Percentiles rank a stretch among this genome's conserved stretches.
phyloP scores from a whole-genome alignment of 92 coral and sea anemone species.

The Blastomussa wellsi region DNA sequence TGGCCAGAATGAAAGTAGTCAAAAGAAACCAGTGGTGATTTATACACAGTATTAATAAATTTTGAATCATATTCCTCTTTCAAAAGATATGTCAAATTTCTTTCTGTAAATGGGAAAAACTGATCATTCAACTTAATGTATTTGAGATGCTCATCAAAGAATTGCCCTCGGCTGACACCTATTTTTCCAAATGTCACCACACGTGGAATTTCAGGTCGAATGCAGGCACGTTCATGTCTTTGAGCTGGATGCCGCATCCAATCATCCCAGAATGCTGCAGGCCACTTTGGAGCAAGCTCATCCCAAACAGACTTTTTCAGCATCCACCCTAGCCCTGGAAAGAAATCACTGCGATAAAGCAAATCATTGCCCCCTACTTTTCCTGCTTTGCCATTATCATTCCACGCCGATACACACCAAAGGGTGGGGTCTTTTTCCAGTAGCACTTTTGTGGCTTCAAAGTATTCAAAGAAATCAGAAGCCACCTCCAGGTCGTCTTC shows the following conservation, averaged over 20 bases:
- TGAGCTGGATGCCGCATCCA: conserved; percentile 95
- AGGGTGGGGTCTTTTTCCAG: conserved; percentile 82
- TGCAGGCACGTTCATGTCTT: conserved; percentile 77
- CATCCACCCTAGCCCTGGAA: conserved; percentile 97
- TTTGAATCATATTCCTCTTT: conserved; percentile 72
- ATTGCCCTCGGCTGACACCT: conserved; percentile 92
- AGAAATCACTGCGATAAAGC: conserved; percentile 90
- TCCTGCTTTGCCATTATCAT: conserved; percentile 87
- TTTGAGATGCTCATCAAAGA: conserved; percentile 81
- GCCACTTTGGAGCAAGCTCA: conserved; percentile 86
- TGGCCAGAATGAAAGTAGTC: conserved; percentile 62
- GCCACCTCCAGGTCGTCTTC: conserved; percentile 93
- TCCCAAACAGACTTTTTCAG: conserved; percentile 73
- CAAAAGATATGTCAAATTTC: conserved; percentile 76
- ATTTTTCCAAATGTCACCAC: conserved; percentile 81
- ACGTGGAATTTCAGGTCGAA: conserved; percentile 92
- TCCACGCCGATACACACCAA: conserved; percentile 99
- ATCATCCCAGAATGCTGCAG: conserved; percentile 95
- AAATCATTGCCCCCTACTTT: conserved; percentile 70
- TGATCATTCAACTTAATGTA: conserved; percentile 70
- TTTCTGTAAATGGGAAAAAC: conserved; percentile 69
- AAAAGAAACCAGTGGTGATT: conserved; percentile 66
- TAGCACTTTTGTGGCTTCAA: conserved; percentile 77
- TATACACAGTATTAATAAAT: conserved; percentile 61
- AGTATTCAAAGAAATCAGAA: conserved; percentile 93